A percentile compares a stretch with the other conserved stretches of the same genome.
phyloP scores from a whole-genome alignment of 1,140 invertebrate genomes.

The Lasioglossum baleicum region DNA sequence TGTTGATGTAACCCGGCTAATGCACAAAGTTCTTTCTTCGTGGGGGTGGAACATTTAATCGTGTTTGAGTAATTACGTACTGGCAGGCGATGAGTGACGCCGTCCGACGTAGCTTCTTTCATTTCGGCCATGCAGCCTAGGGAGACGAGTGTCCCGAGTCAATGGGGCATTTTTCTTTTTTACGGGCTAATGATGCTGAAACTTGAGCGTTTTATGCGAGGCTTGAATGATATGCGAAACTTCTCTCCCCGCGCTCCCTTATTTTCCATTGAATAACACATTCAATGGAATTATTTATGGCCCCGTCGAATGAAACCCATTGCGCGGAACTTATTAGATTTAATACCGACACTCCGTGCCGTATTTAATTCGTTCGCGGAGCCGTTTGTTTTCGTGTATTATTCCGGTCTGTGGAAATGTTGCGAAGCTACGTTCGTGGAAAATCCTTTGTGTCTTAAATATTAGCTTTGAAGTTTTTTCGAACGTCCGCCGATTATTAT shows the following conservation, averaged over 20 bases:
- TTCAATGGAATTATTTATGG: background rate
- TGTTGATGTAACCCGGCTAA: conserved; percentile 48
- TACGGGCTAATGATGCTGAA: conserved; percentile 28
- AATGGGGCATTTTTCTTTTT: conserved; percentile 22
- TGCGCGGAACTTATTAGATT: background rate
- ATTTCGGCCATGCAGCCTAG: background rate
- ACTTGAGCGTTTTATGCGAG: conserved; percentile 24
- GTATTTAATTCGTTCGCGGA: too few relatives aligned
- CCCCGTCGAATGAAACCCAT: background rate
- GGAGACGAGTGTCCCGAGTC: background rate
- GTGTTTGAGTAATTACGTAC: conserved; percentile 58
- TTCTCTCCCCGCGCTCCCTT: background rate
- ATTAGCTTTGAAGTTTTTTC: too few relatives aligned
- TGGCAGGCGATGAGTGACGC: conserved; percentile 59
- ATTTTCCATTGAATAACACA: background rate
- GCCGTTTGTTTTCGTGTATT: too few relatives aligned
- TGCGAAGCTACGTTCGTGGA: too few relatives aligned
- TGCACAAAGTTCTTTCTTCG: conserved; percentile 50
- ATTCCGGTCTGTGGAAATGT: too few relatives aligned
- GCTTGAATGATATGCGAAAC: conserved; percentile 14
- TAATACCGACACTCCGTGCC: background rate
- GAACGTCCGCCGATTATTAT: too few relatives aligned
- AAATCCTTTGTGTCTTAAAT: too few relatives aligned
- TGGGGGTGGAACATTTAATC: conserved; percentile 48
- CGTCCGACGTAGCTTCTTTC: conserved; percentile 17